Percentiles rank a stretch among this genome's conserved stretches.
Evolutionary conservation across 1,140 invertebrate genomes (phyloP).

Genomic region (Drosophila burlai): DNA sequence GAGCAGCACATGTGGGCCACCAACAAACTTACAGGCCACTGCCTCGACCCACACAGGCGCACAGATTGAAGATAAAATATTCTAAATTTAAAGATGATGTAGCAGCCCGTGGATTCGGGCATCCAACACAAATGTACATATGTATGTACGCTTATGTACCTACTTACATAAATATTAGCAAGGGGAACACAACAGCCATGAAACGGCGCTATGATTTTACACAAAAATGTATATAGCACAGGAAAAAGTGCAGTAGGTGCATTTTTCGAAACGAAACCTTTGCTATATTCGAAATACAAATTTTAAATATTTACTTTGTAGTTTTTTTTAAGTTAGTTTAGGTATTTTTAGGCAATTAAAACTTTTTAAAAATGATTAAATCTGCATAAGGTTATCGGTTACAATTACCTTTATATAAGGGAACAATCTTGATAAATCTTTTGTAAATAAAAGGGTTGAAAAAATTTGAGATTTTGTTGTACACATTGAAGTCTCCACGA

Average conservation of each 20-base stretch:
- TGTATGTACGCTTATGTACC: constrained; percentile 24
- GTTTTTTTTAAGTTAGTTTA: neutral
- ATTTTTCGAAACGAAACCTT: constrained; percentile 1
- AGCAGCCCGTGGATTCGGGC: constrained; percentile 62
- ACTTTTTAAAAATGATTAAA: neutral
- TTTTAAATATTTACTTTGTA: neutral
- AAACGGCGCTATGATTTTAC: constrained; percentile 65
- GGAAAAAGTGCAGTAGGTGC: constrained; percentile 9
- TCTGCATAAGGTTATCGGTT: neutral
- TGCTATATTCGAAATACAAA: neutral
- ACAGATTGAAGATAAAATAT: constrained; percentile 77
- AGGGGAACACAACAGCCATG: constrained; percentile 40
- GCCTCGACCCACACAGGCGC: constrained; percentile 49
- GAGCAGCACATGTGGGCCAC: constrained; percentile 62
- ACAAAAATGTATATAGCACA: constrained; percentile 8
- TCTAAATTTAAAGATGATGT: constrained; percentile 83
- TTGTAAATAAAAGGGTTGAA: neutral
- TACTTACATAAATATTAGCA: constrained; percentile 39
- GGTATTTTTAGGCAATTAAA: neutral
- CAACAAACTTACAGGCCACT: constrained; percentile 59
- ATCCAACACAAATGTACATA: constrained; percentile 12
- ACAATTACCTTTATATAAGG: neutral
- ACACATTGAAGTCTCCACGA: neutral
- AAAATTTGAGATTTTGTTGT: too few species aligned
- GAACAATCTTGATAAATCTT: neutral